phyloP scores from a whole-genome alignment of 2,888 invertebrate species.

The Morpho achilles region DNA sequence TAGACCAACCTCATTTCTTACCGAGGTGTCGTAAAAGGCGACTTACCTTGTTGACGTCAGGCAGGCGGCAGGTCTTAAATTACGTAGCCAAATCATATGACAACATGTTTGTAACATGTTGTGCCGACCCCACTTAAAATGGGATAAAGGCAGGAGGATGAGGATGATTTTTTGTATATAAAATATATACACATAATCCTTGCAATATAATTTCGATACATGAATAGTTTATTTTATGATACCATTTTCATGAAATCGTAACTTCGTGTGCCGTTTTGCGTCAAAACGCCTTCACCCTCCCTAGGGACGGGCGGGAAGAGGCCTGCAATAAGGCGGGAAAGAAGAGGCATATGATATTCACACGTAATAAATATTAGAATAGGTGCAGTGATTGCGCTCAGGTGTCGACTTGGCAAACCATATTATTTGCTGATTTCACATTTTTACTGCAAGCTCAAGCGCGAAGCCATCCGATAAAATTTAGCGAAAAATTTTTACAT shows the following conservation, averaged over 20 bases:
- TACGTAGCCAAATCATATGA: too few species aligned
- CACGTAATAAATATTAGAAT: conserved; percentile 75
- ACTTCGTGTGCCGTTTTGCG: conserved; percentile 27
- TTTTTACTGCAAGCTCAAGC: conserved; percentile 25
- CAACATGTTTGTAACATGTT: too few species aligned
- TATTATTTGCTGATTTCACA: conserved; percentile 26
- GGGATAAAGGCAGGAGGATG: too few species aligned
- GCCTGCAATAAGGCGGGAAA: conserved; percentile 48
- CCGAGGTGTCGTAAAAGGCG: too few species aligned
- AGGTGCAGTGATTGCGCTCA: conserved; percentile 74
- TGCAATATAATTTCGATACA: conserved; percentile 16
- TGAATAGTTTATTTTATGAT: conserved; percentile 23
- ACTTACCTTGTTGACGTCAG: too few species aligned
- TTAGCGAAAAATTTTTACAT: too few species aligned
- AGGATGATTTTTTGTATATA: too few species aligned
- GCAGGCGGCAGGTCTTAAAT: too few species aligned
- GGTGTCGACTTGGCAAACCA: conserved; percentile 49
- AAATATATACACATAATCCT: too few species aligned
- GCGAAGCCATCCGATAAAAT: neutral
- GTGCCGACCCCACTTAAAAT: too few species aligned
- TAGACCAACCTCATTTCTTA: too few species aligned
- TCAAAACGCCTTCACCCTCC: conserved; percentile 32
- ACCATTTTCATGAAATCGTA: conserved; percentile 27
- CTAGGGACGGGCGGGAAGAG: conserved; percentile 40
- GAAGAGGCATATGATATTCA: conserved; percentile 68